Conservation (phyloP, 2,113 vertebrate species). For the Phalacrocorax brasilianus region DNA sequence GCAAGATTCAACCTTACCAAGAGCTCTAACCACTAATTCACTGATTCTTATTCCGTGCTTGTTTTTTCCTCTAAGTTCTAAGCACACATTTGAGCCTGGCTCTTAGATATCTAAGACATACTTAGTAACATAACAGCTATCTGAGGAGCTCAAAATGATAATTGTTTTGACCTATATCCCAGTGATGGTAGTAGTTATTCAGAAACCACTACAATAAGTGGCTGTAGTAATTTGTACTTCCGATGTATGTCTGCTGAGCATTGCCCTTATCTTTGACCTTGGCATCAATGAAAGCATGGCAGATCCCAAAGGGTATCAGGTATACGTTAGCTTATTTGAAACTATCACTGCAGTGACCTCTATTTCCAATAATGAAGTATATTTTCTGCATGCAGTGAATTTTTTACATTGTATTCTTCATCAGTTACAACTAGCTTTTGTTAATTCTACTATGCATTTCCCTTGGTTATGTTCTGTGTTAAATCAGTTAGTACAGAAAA, state of each 20-base stretch:
- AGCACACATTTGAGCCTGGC: not conserved
- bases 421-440: not conserved
- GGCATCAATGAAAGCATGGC: not conserved
- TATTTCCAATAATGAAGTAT: not conserved
- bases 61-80: not conserved
- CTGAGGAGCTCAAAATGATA: not conserved
- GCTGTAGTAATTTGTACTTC: constrained; percentile 4
- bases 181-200: not conserved
- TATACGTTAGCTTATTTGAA: not conserved
- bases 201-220: not conserved
- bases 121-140: not conserved
- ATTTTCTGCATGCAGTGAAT: not conserved
- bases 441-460: not conserved
- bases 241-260: not conserved
- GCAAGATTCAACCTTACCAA: not conserved
- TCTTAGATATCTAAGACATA: not conserved
- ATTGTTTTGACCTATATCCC: not conserved
- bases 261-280: constrained; percentile 5
- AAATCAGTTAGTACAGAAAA: not conserved
- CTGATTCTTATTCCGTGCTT: not conserved
- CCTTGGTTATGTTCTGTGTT: not conserved
- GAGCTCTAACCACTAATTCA: not conserved
- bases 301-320: not conserved
- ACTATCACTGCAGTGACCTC: not conserved
- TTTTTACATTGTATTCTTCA: not conserved